Evolutionary conservation across 2,113 vertebrate species (phyloP).

Genomic region (Campylomormyrus tamandua): DNA sequence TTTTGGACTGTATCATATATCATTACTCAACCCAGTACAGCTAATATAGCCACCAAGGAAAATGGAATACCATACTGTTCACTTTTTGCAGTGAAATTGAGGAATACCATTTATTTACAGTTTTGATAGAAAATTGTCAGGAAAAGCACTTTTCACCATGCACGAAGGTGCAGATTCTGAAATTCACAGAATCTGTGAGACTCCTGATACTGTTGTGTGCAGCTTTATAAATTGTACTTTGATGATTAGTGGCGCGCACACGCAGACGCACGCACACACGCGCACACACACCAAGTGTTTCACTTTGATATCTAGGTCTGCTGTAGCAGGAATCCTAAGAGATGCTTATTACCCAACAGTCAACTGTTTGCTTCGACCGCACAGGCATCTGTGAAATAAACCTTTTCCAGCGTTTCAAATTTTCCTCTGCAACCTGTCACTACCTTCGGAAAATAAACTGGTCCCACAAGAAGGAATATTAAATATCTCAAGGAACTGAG

Average conservation of each 20-base stretch:
- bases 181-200: background rate
- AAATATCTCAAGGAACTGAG: constrained; percentile 56
- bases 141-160: background rate
- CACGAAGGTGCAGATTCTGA: background rate
- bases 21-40: background rate
- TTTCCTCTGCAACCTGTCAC: constrained; percentile 52
- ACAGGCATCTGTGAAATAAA: constrained; percentile 73
- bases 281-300: background rate
- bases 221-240: background rate
- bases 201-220: background rate
- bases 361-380: constrained; percentile 11
- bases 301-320: background rate
- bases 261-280: background rate
- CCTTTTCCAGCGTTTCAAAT: constrained; percentile 51
- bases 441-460: constrained; percentile 62
- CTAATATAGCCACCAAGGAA: background rate
- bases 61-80: background rate
- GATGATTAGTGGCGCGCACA: background rate
- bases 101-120: background rate
- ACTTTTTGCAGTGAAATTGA: background rate
- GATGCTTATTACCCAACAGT: background rate
- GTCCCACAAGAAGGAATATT: constrained; percentile 54
- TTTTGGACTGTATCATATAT: background rate
- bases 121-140: background rate
- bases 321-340: background rate